Conservation (phyloP, 2,113 vertebrate species). For the Prolemur simus region DNA sequence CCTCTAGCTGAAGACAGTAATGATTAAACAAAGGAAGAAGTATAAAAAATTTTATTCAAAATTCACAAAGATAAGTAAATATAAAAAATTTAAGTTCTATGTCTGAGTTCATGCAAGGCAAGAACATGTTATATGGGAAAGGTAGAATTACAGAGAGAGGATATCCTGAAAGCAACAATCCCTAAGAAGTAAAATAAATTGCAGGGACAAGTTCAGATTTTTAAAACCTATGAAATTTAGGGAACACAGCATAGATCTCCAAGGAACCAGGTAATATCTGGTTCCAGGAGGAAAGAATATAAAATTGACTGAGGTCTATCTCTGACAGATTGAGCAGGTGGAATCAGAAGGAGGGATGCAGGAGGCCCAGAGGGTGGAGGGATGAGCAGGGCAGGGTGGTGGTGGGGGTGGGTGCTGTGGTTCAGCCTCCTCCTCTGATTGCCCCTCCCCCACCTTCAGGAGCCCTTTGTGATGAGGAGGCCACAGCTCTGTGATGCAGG, state of each 20-base stretch:
- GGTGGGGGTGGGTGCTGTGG: background rate
- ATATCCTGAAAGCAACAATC: background rate
- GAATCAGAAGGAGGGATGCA: background rate
- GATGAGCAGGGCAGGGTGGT: fast-evolving
- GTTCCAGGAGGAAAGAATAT: background rate
- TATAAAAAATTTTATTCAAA: background rate
- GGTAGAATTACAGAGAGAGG: background rate
- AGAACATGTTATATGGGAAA: background rate
- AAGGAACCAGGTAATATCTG: background rate
- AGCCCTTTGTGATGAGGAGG: constrained; percentile 36
- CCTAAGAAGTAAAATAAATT: background rate
- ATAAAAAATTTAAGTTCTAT: background rate
- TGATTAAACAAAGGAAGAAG: background rate
- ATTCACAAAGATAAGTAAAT: background rate
- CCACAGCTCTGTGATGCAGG: background rate
- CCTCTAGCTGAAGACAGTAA: background rate
- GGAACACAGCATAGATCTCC: background rate
- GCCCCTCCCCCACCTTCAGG: background rate
- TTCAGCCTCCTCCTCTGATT: background rate
- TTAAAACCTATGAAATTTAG: background rate
- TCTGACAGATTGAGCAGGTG: background rate
- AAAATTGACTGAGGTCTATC: background rate
- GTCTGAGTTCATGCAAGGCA: background rate
- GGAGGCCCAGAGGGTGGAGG: background rate
- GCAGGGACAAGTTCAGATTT: background rate